These are phyloP conservation scores for Calidris pugnax DNA, from an alignment of 2,113 vertebrate species.

Conservation along the genomic window DNA sequence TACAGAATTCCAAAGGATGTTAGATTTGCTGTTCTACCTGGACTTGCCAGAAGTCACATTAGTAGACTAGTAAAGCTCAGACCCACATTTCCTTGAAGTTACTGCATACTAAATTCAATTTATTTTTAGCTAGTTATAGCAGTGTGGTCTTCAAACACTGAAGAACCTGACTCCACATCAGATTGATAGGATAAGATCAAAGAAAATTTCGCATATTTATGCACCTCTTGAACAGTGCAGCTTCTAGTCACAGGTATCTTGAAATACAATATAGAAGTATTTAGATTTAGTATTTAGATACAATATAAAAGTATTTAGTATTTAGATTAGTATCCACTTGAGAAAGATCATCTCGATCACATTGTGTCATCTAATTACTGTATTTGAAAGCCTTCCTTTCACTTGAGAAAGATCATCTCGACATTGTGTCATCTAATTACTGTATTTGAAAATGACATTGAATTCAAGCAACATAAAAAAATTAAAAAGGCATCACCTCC, in stretches of 20 bases:
- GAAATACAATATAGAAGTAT: not conserved
- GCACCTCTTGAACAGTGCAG: not conserved
- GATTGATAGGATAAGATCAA: not conserved
- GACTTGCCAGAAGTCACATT: not conserved
- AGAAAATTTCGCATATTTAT: not conserved
- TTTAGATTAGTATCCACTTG: too few species aligned
- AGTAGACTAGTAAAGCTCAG: not conserved
- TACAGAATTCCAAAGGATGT: not conserved
- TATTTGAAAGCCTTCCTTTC: not conserved
- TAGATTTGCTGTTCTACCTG: not conserved
- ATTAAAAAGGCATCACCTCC: not conserved
- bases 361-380: too few species aligned
- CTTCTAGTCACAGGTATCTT: not conserved
- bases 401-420: not conserved
- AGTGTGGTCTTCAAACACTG: not conserved
- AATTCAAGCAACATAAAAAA: not conserved
- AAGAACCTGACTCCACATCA: not conserved
- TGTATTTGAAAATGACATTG: not conserved
- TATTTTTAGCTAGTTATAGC: not conserved
- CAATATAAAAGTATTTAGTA: too few species aligned
- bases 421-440: not conserved
- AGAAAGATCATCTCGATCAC: too few species aligned
- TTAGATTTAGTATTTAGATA: too few species aligned
- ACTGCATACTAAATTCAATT: not conserved
- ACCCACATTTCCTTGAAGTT: not conserved